These are phyloP conservation scores for Ametastegia equiseti DNA, from an alignment of 2,888 invertebrate genomes.

Conservation along the genomic window DNA sequence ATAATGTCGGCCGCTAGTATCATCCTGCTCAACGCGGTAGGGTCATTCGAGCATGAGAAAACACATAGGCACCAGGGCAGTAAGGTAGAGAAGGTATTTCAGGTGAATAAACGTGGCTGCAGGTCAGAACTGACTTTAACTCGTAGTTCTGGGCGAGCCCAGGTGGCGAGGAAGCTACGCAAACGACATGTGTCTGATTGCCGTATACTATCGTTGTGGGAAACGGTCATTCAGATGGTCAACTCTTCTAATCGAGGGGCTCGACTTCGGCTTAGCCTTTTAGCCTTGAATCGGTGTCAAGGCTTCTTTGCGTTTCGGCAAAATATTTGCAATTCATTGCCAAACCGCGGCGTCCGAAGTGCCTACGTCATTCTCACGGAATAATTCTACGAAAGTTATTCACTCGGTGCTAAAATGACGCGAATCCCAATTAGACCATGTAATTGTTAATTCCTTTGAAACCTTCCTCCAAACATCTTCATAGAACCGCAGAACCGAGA, in stretches of 20 bases:
- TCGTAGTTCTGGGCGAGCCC: conserved; percentile 58
- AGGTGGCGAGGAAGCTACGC: conserved; percentile 64
- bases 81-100: conserved; percentile 2
- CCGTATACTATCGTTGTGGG: conserved; percentile 69
- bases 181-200: conserved; percentile 70
- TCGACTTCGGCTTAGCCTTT: background rate
- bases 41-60: conserved; percentile 66
- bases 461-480: background rate
- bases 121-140: conserved; percentile 11
- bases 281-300: background rate
- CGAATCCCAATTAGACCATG: background rate
- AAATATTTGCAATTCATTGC: conserved; percentile 6
- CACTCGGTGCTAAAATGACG: background rate
- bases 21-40: conserved; percentile 55
- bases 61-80: conserved; percentile 48
- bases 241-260: background rate
- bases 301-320: background rate
- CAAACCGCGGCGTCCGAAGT: background rate
- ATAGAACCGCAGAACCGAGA: too few species aligned
- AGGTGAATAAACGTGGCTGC: conserved; percentile 10
- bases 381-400: background rate
- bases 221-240: conserved; percentile 51
- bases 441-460: background rate
- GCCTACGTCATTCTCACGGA: background rate
- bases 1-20: conserved; percentile 57